Conservation (phyloP, 2,888 invertebrate species). For the Polydesmus complanatus region DNA sequence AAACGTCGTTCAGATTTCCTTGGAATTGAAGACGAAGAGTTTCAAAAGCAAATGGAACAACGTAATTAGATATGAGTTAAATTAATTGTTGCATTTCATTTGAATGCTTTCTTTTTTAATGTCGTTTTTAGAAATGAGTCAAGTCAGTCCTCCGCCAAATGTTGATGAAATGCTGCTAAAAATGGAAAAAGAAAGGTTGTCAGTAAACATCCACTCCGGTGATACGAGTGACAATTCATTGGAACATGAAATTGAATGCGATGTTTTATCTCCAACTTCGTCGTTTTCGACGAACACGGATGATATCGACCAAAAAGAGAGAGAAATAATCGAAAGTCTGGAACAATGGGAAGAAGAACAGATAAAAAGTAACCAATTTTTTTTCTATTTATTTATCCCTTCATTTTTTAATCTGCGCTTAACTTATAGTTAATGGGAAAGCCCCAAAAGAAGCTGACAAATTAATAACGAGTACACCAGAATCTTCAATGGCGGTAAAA, state of each 20-base stretch:
- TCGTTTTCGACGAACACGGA: conserved; percentile 43
- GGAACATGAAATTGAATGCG: neutral
- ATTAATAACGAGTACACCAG: neutral
- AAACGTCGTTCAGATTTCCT: conserved; percentile 72
- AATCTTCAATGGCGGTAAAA: neutral
- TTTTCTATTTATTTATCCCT: neutral
- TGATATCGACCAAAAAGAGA: conserved; percentile 50
- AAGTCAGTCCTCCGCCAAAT: conserved; percentile 58
- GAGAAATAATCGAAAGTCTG: conserved; percentile 49
- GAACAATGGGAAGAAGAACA: conserved; percentile 31
- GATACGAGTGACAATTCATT: no score
- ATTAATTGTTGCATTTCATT: neutral
- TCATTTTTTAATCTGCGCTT: neutral
- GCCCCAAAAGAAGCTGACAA: neutral
- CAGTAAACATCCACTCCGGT: neutral
- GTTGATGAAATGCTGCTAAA: conserved; percentile 55
- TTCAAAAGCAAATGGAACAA: conserved; percentile 21
- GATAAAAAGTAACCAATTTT: neutral
- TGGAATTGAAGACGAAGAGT: conserved; percentile 49
- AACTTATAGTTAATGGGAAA: neutral
- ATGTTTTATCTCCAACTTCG: neutral
- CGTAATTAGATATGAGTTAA: conserved; percentile 21
- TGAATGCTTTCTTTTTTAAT: conserved; percentile 4
- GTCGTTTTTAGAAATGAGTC: conserved; percentile 22
- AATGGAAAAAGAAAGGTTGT: conserved; percentile 47